Evolutionary conservation across 1,140 invertebrate genomes (phyloP), one percentile per base, ranked within the genome.

Genomic region (Steinernema feltiae): DNA sequence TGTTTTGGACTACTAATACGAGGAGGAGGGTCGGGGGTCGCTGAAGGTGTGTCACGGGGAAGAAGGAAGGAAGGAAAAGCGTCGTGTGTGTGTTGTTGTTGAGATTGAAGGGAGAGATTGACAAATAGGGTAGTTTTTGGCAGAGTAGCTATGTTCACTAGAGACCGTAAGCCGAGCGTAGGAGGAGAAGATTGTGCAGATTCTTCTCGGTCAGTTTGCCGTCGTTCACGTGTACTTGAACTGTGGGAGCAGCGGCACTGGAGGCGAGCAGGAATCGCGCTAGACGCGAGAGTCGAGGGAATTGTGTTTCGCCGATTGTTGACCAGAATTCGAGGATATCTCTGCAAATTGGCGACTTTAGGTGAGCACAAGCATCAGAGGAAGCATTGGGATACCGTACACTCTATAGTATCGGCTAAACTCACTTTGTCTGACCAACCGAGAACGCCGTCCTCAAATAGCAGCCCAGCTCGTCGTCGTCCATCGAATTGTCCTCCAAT

Each of bases 301-400:
- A 79, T 63, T 79, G 75, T 15, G 76, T 21, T 27, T 74, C 69
- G 17, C 78, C 76, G 12, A 63, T 71, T 21, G 76, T 71, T n/a
- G 72, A 73, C 78, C 78, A 79, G 78, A 79, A 79, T 15, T 69
- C 53, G 63, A 74, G 46, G 29, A 79, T 46, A 53, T 79, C 76
- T 46, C 78, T 79, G 70, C n/a, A 77, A 76, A 76, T 32, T 18
- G 27, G 17, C 15, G 12, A 17, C 69, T 17, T 7, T n/a, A 18
- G 15, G 74, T 73, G 72, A 18, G n/a, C 21, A 72, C 30, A 72
- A 46, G 17, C 15, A 21, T 21, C 32, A 24, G 31, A 46, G 0
- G 29, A 71, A 29, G 17, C 30, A 73, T 69, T 41, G 1, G 17
- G 1, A 27, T 41, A 73, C 41, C n/a, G 41, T 46, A n/a, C 7